A percentile compares a stretch with the other conserved stretches of the same genome.
phyloP scores from a whole-genome alignment of 2,113 vertebrate species.

The Lepus timidus region DNA sequence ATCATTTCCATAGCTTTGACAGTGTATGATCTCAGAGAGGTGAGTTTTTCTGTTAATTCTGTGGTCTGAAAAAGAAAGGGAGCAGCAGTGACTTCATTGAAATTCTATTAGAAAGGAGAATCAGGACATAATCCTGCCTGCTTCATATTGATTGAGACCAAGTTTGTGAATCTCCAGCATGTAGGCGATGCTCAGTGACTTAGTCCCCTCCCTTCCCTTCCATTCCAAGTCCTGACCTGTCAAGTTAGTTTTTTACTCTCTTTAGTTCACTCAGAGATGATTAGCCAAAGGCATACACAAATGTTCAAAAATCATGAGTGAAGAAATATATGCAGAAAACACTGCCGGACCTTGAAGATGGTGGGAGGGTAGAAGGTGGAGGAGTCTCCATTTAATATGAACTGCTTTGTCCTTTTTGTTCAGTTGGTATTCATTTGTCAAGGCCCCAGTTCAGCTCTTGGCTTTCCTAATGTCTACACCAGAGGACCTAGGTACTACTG shows the following conservation, averaged over 20 bases:
- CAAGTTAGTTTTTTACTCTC: not conserved
- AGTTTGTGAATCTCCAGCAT: not conserved
- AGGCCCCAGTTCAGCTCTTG: not conserved
- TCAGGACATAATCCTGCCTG: not conserved
- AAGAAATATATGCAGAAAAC: not conserved
- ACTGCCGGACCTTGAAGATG: not conserved
- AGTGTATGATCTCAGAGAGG: conserved; percentile 89
- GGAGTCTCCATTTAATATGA: not conserved
- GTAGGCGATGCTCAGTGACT: not conserved
- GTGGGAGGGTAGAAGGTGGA: not conserved
- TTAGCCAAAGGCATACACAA: not conserved
- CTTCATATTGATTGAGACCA: not conserved
- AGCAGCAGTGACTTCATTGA: not conserved
- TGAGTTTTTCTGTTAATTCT: conserved; percentile 75
- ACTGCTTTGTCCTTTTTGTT: not conserved
- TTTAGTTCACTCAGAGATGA: not conserved
- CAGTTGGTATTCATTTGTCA: not conserved
- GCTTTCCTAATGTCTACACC: not conserved
- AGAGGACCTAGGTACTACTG: not conserved
- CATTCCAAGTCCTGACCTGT: not conserved
- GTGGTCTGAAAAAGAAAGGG: not conserved
- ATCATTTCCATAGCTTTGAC: conserved; percentile 88
- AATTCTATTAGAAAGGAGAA: conserved; percentile 5
- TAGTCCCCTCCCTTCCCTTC: not conserved
- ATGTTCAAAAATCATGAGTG: not conserved